Evolutionary conservation across 1,140 invertebrate species (phyloP).

Genomic region (Drosophila lacertosa): DNA sequence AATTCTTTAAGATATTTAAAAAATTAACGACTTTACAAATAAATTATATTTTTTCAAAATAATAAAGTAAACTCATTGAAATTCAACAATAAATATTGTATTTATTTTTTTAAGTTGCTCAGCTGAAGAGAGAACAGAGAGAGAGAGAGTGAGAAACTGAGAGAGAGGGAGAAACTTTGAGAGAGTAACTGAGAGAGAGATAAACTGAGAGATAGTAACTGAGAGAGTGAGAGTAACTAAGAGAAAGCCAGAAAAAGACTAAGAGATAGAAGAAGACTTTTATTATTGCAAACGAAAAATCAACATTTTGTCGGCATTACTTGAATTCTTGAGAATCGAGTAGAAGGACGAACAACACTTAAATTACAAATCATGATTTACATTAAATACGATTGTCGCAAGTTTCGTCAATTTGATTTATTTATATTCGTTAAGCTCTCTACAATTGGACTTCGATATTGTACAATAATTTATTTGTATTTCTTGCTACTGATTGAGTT

Average conservation of each 20-base stretch:
- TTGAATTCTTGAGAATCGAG: not conserved
- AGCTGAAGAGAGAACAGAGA: no score
- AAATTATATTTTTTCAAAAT: slow-evolving; percentile 38
- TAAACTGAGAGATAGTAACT: no score
- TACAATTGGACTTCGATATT: slow-evolving; percentile 55
- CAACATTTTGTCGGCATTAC: no score
- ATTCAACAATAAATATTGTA: not conserved
- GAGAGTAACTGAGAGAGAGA: no score
- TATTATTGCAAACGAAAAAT: no score
- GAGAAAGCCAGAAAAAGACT: no score
- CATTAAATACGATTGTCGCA: not conserved
- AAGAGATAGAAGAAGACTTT: no score
- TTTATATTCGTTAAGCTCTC: slow-evolving; percentile 56
- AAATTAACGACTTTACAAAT: slow-evolving; percentile 9
- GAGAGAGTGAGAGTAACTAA: no score
- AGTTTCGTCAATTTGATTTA: slow-evolving; percentile 36
- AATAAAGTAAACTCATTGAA: slow-evolving; percentile 18
- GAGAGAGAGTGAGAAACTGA: no score
- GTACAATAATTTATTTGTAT: slow-evolving; percentile 21
- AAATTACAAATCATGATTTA: not conserved
- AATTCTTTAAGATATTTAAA: slow-evolving; percentile 5
- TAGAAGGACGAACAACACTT: not conserved
- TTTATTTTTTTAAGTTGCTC: not conserved
- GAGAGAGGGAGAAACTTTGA: no score
- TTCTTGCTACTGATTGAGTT: slow-evolving; percentile 31